phyloP scores from a whole-genome alignment of 92 coral and sea anemone species.

The Parazoanthus swiftii region DNA sequence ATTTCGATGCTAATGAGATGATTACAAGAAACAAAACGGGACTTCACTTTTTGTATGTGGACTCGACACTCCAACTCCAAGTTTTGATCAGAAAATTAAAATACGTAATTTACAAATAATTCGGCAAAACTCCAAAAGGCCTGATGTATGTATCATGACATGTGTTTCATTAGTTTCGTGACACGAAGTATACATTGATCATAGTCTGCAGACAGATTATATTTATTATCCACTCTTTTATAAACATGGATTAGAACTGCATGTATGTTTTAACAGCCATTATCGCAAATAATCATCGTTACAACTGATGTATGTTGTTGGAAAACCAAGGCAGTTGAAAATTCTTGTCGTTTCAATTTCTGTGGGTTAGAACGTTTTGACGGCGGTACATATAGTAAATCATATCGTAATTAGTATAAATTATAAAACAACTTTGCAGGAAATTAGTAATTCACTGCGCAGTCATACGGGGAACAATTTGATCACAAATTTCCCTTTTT shows the following conservation, averaged over 20 bases:
- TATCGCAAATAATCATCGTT: background rate
- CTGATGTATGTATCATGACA: background rate
- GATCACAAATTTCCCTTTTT: background rate
- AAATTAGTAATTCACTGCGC: background rate
- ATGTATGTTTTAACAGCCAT: background rate
- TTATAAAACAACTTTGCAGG: background rate
- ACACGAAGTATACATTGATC: background rate
- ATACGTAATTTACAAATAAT: no score
- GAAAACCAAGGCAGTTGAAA: no score
- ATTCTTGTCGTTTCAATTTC: no score
- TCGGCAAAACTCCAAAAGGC: background rate
- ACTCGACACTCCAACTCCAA: background rate
- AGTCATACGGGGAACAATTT: background rate
- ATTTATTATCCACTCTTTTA: background rate
- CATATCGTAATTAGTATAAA: background rate
- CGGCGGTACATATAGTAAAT: background rate
- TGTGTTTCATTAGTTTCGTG: background rate
- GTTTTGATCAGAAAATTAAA: background rate
- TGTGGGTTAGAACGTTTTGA: background rate
- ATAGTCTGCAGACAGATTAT: background rate
- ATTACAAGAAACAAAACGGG: no score
- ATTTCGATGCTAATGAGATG: background rate
- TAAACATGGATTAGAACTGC: no score
- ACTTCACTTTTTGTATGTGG: background rate
- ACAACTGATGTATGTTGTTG: no score